Conservation (phyloP, 2,888 invertebrate species). For the Acanthosepion lycidas region DNA sequence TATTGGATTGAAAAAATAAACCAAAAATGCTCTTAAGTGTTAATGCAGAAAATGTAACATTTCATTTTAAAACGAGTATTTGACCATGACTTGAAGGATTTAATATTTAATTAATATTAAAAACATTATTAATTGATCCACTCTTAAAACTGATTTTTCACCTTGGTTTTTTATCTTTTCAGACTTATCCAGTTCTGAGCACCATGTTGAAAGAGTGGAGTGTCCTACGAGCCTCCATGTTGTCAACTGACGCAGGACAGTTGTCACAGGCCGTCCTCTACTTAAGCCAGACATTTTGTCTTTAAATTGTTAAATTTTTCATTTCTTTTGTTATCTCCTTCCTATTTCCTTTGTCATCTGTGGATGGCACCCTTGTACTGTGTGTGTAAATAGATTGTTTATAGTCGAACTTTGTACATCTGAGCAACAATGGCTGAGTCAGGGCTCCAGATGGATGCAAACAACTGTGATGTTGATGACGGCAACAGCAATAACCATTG, state of each 20-base stretch:
- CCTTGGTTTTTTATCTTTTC: background rate
- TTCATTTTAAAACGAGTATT: background rate
- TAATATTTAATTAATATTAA: background rate
- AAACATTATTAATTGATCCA: background rate
- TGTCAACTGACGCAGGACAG: slow-evolving; percentile 33
- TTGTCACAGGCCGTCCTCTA: background rate
- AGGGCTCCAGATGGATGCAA: background rate
- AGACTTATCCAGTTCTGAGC: background rate
- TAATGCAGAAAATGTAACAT: background rate
- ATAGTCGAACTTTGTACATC: background rate
- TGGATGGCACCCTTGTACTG: background rate
- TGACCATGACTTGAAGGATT: too few relatives aligned
- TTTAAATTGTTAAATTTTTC: background rate
- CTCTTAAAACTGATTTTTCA: background rate
- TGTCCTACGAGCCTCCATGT: background rate
- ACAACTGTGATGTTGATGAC: slow-evolving; percentile 42
- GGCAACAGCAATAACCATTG: slow-evolving; percentile 39
- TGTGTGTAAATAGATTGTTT: slow-evolving; percentile 13
- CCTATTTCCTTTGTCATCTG: background rate
- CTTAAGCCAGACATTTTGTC: background rate
- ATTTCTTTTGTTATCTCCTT: background rate
- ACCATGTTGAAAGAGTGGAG: slow-evolving; percentile 33
- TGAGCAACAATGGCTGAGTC: slow-evolving; percentile 37
- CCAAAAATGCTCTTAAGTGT: too few relatives aligned
- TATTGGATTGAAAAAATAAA: too few relatives aligned